phyloP scores from a whole-genome alignment of 2,113 vertebrate species.

The Chrysemys picta region DNA sequence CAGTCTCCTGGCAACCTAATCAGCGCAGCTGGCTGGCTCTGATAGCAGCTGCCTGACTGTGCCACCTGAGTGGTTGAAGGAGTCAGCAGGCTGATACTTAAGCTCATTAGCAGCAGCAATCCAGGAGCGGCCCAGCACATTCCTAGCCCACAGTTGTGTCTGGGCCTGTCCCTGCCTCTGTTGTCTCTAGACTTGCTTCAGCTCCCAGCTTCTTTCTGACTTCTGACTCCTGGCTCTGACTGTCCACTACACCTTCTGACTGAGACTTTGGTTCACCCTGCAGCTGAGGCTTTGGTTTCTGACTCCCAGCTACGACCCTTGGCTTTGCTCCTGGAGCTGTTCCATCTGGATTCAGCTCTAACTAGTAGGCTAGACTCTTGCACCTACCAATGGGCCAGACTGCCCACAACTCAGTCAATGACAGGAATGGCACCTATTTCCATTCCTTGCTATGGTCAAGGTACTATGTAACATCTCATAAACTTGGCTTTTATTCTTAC shows the following conservation, averaged over 20 bases:
- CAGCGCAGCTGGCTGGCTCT: not conserved
- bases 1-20: not conserved
- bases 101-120: too few species aligned
- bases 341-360: not conserved
- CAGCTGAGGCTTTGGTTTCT: not conserved
- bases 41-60: not conserved
- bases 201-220: not conserved
- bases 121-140: not conserved
- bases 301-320: not conserved
- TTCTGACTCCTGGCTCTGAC: not conserved
- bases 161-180: not conserved
- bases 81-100: not conserved
- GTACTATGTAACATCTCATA: not conserved
- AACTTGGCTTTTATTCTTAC: not conserved
- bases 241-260: not conserved
- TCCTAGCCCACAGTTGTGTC: not conserved
- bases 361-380: too few species aligned
- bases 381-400: too few species aligned
- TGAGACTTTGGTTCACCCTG: not conserved
- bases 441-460: not conserved
- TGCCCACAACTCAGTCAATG: too few species aligned
- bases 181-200: not conserved
- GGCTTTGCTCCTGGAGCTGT: not conserved
- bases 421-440: not conserved
- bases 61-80: not conserved